A percentile compares a stretch with the other conserved stretches of the same genome.
These are phyloP conservation scores for Sphyrna mokarran DNA, from an alignment of 2,113 vertebrate species.

Conservation along the genomic window DNA sequence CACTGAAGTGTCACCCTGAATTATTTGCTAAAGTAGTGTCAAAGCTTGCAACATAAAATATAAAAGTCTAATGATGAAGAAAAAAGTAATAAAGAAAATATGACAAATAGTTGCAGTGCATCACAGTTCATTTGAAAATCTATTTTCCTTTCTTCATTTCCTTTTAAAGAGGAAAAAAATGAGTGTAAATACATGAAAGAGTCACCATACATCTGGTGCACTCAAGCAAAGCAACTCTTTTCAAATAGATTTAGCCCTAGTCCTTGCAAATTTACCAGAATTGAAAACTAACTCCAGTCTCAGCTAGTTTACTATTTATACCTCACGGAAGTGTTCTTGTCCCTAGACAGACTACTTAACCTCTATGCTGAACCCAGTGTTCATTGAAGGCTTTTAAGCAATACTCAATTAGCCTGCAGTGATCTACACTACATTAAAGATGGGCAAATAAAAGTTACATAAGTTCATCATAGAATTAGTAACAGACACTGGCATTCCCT, in stretches of 20 bases:
- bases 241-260: not conserved
- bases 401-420: constrained; percentile 32
- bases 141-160: not conserved
- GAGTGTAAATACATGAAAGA: not conserved
- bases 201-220: not conserved
- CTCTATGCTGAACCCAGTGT: constrained; percentile 29
- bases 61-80: not conserved
- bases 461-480: constrained; percentile 29
- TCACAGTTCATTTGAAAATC: not conserved
- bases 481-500: not conserved
- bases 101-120: not conserved
- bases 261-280: not conserved
- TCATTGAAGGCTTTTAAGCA: constrained; percentile 34
- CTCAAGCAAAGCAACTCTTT: not conserved
- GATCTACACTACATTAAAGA: constrained; percentile 36
- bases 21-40: not conserved
- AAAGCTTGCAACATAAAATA: not conserved
- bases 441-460: constrained; percentile 16
- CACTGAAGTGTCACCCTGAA: not conserved
- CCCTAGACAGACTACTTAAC: constrained; percentile 35
- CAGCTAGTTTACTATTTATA: not conserved
- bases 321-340: constrained; percentile 26
- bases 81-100: not conserved
- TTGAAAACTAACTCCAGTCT: constrained; percentile 11
- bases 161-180: not conserved